Percentiles rank a stretch among this genome's conserved stretches.
Conservation (phyloP, 2,888 invertebrate species). For the Hymenopus coronatus region DNA sequence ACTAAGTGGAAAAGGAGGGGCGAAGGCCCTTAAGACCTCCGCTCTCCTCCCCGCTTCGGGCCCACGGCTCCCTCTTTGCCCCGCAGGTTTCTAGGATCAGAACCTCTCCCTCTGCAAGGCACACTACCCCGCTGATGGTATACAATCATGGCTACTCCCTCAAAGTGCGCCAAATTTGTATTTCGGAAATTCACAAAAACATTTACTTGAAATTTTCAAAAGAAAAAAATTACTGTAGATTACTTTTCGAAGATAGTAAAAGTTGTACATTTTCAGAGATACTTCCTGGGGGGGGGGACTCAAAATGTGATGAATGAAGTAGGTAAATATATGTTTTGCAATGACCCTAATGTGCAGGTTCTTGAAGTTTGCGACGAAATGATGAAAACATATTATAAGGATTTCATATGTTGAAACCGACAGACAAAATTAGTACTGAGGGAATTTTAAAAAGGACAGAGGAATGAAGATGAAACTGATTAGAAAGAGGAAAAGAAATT, state of each 20-base stretch:
- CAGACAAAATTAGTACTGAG: too few relatives aligned
- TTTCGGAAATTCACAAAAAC: not conserved
- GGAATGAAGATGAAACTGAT: too few relatives aligned
- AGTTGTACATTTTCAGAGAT: too few relatives aligned
- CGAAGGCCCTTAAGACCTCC: conserved; percentile 37
- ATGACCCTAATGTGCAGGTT: too few relatives aligned
- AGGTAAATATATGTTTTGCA: too few relatives aligned
- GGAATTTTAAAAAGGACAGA: too few relatives aligned
- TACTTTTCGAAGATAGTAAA: not conserved
- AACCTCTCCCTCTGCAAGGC: not conserved
- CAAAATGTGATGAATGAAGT: too few relatives aligned
- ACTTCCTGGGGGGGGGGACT: too few relatives aligned
- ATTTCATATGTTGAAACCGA: too few relatives aligned
- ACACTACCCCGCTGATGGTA: not conserved
- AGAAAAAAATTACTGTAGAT: not conserved
- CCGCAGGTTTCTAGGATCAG: not conserved
- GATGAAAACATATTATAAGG: too few relatives aligned
- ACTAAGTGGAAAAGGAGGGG: conserved; percentile 51
- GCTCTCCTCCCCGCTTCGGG: not conserved
- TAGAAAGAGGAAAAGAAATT: too few relatives aligned
- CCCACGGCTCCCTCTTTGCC: not conserved
- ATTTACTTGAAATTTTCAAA: not conserved
- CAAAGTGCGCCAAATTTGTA: conserved; percentile 45
- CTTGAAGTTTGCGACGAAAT: too few relatives aligned
- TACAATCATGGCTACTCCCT: conserved; percentile 44